These are phyloP conservation scores for Austrolebias charrua DNA, from an alignment of 2,797 vertebrate species.

Conservation along the genomic window DNA sequence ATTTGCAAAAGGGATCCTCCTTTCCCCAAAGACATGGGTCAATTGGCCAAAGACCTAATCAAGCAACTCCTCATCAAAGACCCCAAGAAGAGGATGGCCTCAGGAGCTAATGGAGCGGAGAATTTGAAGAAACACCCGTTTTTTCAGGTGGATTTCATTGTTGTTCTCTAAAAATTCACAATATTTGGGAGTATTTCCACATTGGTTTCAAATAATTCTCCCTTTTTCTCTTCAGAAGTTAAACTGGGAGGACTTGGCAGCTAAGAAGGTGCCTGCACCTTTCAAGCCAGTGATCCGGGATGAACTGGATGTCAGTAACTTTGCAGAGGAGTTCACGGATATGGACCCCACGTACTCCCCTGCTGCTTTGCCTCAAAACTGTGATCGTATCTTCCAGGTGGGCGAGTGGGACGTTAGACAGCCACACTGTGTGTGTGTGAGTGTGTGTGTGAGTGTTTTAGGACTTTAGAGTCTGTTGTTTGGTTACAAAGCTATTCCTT, in stretches of 20 bases:
- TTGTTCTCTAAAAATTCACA: background rate
- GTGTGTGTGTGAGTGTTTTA: slow-evolving; percentile 10
- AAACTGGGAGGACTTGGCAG: slow-evolving; percentile 95
- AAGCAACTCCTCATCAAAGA: slow-evolving; percentile 92
- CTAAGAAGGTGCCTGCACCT: slow-evolving; percentile 91
- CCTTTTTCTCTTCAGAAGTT: slow-evolving; percentile 82
- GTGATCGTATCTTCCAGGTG: slow-evolving; percentile 97
- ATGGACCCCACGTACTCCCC: slow-evolving; percentile 99
- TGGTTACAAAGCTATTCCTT: slow-evolving; percentile 21
- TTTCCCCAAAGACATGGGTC: slow-evolving; percentile 91
- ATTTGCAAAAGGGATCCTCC: slow-evolving; percentile 97
- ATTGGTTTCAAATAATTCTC: slow-evolving; percentile 14
- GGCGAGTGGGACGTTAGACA: slow-evolving; percentile 30
- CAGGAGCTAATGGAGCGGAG: slow-evolving; percentile 86
- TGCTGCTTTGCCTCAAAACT: slow-evolving; percentile 93
- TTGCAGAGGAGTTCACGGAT: slow-evolving; percentile 98
- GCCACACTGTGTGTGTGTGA: background rate
- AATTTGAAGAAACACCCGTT: slow-evolving; percentile 94
- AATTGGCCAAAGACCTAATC: slow-evolving; percentile 92
- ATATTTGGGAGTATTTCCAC: slow-evolving; percentile 3
- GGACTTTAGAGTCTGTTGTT: slow-evolving; percentile 31
- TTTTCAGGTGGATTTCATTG: slow-evolving; percentile 86
- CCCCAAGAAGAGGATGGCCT: slow-evolving; percentile 92
- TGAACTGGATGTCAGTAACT: slow-evolving; percentile 98
- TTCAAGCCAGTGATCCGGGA: slow-evolving; percentile 97